Base-by-base conservation (phyloP, 2,888 invertebrate species). In the Acanthococcus lagerstroemiae region DNA sequence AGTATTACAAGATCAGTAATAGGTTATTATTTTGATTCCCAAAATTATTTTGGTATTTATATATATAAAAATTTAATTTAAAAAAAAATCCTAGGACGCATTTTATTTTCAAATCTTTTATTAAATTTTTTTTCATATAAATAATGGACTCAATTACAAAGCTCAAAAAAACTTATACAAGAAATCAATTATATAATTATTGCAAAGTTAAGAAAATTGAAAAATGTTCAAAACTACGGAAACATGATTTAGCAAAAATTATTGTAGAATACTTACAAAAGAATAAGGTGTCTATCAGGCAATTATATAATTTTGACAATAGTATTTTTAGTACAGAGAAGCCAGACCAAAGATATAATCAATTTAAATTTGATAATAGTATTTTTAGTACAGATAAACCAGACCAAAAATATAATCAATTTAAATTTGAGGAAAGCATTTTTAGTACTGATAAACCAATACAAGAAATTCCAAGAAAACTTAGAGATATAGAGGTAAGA, bases 171-270 rank as follows among this genome's bases (percentile, higher is more conserved):
- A 9, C 9, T 19, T 54, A 22, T 22, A 54, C 24, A 54, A 54
- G 54, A 54, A 54, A 12, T 54, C 54, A 54, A 54, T 54, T 54
- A 54, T 24, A 54, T 54, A 54, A 54, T 54, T 54, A 54, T 54
- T 22, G 54, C 22, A 54, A 54, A 54, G 54, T 19, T 17, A 54
- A 54, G 22, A 54, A 54, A 17, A 54, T 24, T 21, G 12, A 12
- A 25, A 21, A 15, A 54, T 54, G 54, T 54, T 54, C 24, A 54
- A 54, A 9, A 54, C 21, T 24, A 21, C 9, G n/a, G 21, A 12
- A 54, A 54, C n/a, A 48, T 48, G 48, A 48, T n/a, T 48, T 48
- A 48, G 48, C 17, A 48, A 48, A 48, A 48, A 17, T 48, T 17
- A 19, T 22, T 54, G 54, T 7, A 9, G 7, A 54, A 24, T 25